phyloP scores from a whole-genome alignment of 1,140 invertebrate species.

The Drosophila parabipectinata region DNA sequence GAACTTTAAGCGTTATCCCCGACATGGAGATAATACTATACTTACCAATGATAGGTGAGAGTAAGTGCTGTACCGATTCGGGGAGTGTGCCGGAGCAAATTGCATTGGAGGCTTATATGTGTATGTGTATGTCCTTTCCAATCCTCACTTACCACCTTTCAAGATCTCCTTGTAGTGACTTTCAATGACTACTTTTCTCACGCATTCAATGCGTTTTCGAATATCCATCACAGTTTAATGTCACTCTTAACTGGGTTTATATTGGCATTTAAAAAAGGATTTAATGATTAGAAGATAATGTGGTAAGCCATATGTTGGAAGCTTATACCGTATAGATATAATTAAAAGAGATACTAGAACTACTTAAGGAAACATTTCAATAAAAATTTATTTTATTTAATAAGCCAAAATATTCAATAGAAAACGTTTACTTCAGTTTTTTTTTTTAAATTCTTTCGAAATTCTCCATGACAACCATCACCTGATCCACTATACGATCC shows the following conservation, averaged over 20 bases:
- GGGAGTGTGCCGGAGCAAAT: constrained; percentile 25
- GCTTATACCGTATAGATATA: neutral
- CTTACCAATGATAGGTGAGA: neutral
- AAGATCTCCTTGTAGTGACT: neutral
- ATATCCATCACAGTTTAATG: neutral
- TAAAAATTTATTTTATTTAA: neutral
- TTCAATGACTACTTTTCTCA: constrained; percentile 7
- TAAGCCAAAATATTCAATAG: neutral
- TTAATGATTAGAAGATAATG: neutral
- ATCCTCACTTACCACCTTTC: neutral
- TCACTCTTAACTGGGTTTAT: neutral
- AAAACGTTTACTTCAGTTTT: neutral
- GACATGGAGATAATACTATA: constrained; percentile 19
- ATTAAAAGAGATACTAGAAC: too few relatives aligned
- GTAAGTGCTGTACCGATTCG: neutral
- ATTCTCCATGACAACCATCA: constrained; percentile 6
- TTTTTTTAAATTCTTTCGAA: constrained; percentile 16
- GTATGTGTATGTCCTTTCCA: neutral
- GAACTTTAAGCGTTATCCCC: constrained; percentile 34
- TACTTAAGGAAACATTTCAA: too few relatives aligned
- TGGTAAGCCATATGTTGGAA: too few relatives aligned
- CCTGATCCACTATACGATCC: neutral
- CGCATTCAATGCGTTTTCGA: neutral
- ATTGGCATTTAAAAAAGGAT: neutral
- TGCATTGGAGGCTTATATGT: neutral